phyloP scores from a whole-genome alignment of 2,888 invertebrate species.

The Cheilosia soror region DNA sequence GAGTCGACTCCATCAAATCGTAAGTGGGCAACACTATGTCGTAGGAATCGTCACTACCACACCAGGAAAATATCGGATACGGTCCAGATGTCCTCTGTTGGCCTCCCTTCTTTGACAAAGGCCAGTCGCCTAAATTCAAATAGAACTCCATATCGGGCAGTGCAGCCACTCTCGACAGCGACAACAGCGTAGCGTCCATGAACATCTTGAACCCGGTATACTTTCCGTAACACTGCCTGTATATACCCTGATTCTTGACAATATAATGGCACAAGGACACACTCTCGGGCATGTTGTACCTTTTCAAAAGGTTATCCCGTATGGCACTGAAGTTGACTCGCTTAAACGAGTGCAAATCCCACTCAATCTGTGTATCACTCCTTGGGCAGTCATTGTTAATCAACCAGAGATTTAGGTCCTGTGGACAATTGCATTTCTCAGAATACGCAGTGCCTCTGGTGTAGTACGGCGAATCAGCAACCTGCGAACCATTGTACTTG shows the following conservation, averaged over 20 bases:
- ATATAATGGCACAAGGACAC: slow-evolving; percentile 96
- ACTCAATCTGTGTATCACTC: slow-evolving; percentile 88
- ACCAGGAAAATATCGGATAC: slow-evolving; percentile 97
- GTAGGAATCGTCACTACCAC: slow-evolving; percentile 92
- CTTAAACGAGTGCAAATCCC: slow-evolving; percentile 89
- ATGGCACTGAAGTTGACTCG: slow-evolving; percentile 89
- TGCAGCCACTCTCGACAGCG: slow-evolving; percentile 90
- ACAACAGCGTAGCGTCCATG: slow-evolving; percentile 93
- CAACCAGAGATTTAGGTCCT: slow-evolving; percentile 87
- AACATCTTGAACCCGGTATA: slow-evolving; percentile 98
- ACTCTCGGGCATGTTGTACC: slow-evolving; percentile 91
- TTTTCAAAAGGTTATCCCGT: slow-evolving; percentile 87
- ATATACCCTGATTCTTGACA: slow-evolving; percentile 91
- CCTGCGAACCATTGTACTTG: slow-evolving; percentile 83
- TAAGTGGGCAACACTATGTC: slow-evolving; percentile 98
- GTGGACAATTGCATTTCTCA: slow-evolving; percentile 94
- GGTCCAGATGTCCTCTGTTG: slow-evolving; percentile 84
- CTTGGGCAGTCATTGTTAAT: slow-evolving; percentile 87
- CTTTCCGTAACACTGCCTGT: slow-evolving; percentile 95
- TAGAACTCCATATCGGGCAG: slow-evolving; percentile 96
- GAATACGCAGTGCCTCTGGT: slow-evolving; percentile 86
- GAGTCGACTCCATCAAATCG: slow-evolving; percentile 95
- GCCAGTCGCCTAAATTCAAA: slow-evolving; percentile 98
- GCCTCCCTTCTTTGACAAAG: slow-evolving; percentile 87
- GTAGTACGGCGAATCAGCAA: slow-evolving; percentile 81